phyloP scores from a whole-genome alignment of 1,140 invertebrate species.

The Parapsyche elsis region DNA sequence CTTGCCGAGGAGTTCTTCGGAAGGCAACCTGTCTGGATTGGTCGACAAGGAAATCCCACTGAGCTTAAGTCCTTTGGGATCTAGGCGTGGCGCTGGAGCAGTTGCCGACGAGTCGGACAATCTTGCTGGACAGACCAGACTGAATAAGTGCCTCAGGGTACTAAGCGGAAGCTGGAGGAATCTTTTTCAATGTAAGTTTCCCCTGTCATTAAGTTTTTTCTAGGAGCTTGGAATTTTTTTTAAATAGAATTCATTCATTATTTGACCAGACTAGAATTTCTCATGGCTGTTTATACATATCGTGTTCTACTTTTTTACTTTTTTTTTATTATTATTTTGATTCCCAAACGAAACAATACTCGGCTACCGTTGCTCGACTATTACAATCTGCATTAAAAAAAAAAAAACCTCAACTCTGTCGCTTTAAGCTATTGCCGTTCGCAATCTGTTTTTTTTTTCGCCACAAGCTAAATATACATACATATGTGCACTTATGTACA shows the following conservation, averaged over 20 bases:
- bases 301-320: constrained; percentile 4
- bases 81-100: constrained; percentile 48
- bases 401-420: neutral
- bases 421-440: neutral
- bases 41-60: constrained; percentile 51
- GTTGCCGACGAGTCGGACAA: constrained; percentile 57
- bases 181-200: constrained; percentile 72
- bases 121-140: constrained; percentile 62
- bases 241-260: constrained; percentile 19
- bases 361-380: neutral
- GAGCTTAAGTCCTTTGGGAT: constrained; percentile 53
- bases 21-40: constrained; percentile 64
- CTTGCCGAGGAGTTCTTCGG: constrained; percentile 66
- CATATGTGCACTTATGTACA: neutral
- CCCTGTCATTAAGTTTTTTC: constrained; percentile 22
- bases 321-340: neutral
- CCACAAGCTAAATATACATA: neutral
- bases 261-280: neutral
- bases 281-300: neutral
- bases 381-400: neutral
- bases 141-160: constrained; percentile 71
- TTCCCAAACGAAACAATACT: neutral
- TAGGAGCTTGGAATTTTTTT: neutral
- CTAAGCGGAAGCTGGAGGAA: constrained; percentile 75
- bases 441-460: neutral